Evolutionary conservation across 2,113 vertebrate genomes (phyloP).

Genomic region (Anguilla rostrata): DNA sequence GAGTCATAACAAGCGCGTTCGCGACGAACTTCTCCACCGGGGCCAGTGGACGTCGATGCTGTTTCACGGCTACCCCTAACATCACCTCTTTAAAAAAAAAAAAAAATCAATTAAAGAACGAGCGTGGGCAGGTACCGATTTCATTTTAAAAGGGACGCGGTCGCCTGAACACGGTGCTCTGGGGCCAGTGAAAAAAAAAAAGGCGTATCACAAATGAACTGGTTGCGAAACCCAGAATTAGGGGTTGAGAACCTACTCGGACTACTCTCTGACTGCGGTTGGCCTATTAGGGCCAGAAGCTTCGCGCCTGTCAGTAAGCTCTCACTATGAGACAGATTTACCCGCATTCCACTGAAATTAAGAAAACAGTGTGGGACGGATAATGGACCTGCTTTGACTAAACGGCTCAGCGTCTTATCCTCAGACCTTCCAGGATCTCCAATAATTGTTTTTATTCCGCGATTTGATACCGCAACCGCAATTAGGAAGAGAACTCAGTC

Average conservation of each 20-base stretch:
- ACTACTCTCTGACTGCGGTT: background rate
- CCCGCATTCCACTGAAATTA: background rate
- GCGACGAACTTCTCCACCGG: background rate
- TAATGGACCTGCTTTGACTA: background rate
- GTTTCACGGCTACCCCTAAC: background rate
- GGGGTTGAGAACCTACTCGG: background rate
- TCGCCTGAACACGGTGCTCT: background rate
- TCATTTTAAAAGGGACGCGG: background rate
- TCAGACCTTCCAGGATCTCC: background rate
- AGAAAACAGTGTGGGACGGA: background rate
- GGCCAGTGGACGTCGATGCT: background rate
- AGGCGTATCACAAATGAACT: background rate
- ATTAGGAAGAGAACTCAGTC: background rate
- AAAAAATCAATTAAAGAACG: background rate
- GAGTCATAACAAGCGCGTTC: background rate
- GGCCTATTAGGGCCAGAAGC: too few relatives aligned
- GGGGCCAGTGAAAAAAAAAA: background rate
- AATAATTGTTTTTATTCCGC: background rate
- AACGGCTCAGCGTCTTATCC: background rate
- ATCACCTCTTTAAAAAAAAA: background rate
- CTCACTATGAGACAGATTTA: background rate
- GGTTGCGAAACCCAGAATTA: background rate
- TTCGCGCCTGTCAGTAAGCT: background rate
- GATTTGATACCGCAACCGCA: background rate
- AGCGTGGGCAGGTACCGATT: background rate